Evolutionary conservation across 2,888 invertebrate genomes (phyloP).

Genomic region (Diarsia mendica): DNA sequence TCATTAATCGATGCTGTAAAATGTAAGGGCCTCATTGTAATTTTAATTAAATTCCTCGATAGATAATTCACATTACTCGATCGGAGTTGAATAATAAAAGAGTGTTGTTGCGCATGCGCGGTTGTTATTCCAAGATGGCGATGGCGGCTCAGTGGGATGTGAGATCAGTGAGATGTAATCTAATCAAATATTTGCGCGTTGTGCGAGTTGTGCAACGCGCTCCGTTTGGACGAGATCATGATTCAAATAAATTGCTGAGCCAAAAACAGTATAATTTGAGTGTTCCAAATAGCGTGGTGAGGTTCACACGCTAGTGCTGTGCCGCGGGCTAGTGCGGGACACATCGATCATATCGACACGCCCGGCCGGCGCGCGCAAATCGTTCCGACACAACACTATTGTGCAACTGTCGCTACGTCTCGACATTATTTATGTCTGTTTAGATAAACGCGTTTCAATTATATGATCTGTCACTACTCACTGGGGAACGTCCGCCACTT

Average conservation of each 20-base stretch:
- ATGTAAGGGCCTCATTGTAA: constrained; percentile 62
- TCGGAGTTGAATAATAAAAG: constrained; percentile 53
- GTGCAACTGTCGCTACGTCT: constrained; percentile 59
- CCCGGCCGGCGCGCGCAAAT: constrained; percentile 41
- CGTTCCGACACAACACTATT: constrained; percentile 48
- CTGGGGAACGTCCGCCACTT: constrained; percentile 41
- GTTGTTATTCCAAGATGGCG: constrained; percentile 40
- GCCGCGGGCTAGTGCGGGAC: constrained; percentile 59
- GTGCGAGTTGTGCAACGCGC: constrained; percentile 67
- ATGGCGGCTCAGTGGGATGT: constrained; percentile 48
- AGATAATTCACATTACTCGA: constrained; percentile 58
- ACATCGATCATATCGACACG: constrained; percentile 69
- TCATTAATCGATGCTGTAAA: constrained; percentile 62
- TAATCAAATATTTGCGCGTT: constrained; percentile 66
- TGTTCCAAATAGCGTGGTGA: constrained; percentile 67
- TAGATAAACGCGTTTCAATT: constrained; percentile 54
- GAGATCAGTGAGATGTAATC: constrained; percentile 53
- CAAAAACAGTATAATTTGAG: constrained; percentile 74
- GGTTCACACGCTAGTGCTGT: constrained; percentile 72
- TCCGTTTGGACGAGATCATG: constrained; percentile 67
- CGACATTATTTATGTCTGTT: constrained; percentile 23
- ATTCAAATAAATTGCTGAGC: constrained; percentile 73
- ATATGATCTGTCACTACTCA: constrained; percentile 51
- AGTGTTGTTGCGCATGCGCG: constrained; percentile 43
- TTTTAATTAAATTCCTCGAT: constrained; percentile 64